Percentiles rank a stretch among this genome's conserved stretches.
Conservation (phyloP, 2,888 invertebrate species). For the Cheilosia variabilis region DNA sequence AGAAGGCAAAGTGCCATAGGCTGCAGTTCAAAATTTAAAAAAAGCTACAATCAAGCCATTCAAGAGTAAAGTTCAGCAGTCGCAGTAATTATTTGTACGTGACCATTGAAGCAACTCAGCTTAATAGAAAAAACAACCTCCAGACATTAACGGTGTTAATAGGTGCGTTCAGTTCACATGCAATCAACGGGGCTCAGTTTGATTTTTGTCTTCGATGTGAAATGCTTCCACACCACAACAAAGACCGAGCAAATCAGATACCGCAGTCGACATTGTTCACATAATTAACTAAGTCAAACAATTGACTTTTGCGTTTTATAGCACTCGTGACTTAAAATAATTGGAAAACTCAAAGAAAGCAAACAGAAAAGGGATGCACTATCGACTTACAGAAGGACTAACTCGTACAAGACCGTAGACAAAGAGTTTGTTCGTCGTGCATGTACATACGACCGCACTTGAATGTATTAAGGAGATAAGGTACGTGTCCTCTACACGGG, state of each 20-base stretch:
- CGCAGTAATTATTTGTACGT: constrained; percentile 1
- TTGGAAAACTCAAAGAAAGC: constrained; percentile 17
- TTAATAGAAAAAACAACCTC: not conserved
- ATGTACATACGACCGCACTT: not conserved
- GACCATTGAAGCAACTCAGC: not conserved
- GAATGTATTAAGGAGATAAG: not conserved
- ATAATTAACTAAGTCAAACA: constrained; percentile 31
- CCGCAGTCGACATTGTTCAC: constrained; percentile 1
- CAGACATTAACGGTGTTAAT: not conserved
- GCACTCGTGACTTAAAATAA: constrained; percentile 52
- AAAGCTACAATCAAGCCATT: not conserved
- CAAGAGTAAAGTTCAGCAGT: constrained; percentile 12
- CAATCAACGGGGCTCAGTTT: constrained; percentile 6
- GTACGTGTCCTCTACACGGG: not conserved
- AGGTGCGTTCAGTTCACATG: not conserved
- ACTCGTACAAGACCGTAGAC: not conserved
- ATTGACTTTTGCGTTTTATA: constrained; percentile 39
- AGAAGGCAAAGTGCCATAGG: not conserved
- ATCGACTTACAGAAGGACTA: not conserved
- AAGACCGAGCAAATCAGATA: constrained; percentile 1
- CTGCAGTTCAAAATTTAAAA: not conserved
- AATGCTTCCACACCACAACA: not conserved
- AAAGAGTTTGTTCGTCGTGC: not conserved
- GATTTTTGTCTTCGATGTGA: not conserved
- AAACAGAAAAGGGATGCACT: not conserved